phyloP scores from a whole-genome alignment of 2,113 vertebrate species.

The Corydoras sp. region DNA sequence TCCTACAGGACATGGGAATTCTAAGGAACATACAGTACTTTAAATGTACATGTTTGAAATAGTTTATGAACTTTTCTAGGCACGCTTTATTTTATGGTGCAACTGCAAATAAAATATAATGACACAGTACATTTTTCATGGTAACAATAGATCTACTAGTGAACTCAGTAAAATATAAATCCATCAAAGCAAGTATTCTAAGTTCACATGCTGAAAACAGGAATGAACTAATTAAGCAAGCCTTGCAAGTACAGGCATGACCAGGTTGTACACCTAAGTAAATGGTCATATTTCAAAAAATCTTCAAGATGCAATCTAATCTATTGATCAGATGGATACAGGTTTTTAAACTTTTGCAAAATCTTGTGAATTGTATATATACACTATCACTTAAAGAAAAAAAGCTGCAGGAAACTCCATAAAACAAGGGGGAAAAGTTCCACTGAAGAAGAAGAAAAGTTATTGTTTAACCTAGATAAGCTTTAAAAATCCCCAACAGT shows the following conservation, averaged over 20 bases:
- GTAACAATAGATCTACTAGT: background rate
- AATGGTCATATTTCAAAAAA: background rate
- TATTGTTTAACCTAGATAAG: slow-evolving; percentile 64
- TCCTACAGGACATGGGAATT: too few species aligned
- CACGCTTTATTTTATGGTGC: too few species aligned
- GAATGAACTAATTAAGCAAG: background rate
- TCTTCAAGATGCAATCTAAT: background rate
- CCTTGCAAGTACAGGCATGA: slow-evolving; percentile 2
- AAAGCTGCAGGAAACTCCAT: background rate
- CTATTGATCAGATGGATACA: background rate
- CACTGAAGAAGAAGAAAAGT: slow-evolving; percentile 13
- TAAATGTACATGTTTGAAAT: too few species aligned
- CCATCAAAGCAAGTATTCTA: too few species aligned
- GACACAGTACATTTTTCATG: background rate
- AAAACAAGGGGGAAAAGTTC: background rate
- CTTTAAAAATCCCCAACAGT: slow-evolving; percentile 55
- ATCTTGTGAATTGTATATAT: too few species aligned
- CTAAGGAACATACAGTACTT: too few species aligned
- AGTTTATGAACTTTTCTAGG: too few species aligned
- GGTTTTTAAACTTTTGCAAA: background rate
- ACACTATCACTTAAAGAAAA: too few species aligned
- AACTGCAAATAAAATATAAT: background rate
- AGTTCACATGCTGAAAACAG: background rate
- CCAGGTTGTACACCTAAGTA: background rate
- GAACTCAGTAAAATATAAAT: too few species aligned